phyloP scores from a whole-genome alignment of 2,797 vertebrate species.

The Microchirus variegatus region DNA sequence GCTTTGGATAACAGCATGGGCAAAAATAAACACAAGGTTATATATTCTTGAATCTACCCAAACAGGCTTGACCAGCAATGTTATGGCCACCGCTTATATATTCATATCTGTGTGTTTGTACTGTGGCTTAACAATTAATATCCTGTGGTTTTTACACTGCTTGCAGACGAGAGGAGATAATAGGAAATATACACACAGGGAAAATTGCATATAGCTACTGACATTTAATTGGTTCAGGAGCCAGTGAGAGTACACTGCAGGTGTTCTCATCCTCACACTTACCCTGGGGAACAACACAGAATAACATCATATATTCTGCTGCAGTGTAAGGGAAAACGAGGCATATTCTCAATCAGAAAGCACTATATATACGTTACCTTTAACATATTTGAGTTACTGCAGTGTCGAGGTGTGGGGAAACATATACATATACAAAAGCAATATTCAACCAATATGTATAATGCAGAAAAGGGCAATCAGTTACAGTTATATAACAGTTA shows the following conservation, averaged over 20 bases:
- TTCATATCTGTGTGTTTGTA: constrained; percentile 28
- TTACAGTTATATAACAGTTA: no score
- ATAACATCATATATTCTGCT: constrained; percentile 29
- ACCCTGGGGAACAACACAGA: constrained; percentile 11
- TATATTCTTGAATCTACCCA: neutral
- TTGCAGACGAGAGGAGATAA: constrained; percentile 15
- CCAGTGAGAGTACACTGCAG: constrained; percentile 2
- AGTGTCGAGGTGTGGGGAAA: no score
- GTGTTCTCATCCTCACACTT: constrained; percentile 6
- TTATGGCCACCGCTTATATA: neutral
- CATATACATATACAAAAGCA: no score
- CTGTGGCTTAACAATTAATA: constrained; percentile 31
- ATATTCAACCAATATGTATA: no score
- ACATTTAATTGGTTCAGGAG: constrained; percentile 30
- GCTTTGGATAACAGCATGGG: no score
- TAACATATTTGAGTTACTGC: no score
- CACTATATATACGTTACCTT: no score
- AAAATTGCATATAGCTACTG: neutral
- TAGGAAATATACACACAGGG: constrained; percentile 7
- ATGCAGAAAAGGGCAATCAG: no score
- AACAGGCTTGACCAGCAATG: neutral
- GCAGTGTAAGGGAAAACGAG: constrained; percentile 3
- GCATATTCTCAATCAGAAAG: no score
- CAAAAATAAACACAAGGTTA: neutral
- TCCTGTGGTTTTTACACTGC: constrained; percentile 32